These are phyloP conservation scores for Galagoides demidoff DNA, from an alignment of 2,797 vertebrate genomes.

Conservation along the genomic window DNA sequence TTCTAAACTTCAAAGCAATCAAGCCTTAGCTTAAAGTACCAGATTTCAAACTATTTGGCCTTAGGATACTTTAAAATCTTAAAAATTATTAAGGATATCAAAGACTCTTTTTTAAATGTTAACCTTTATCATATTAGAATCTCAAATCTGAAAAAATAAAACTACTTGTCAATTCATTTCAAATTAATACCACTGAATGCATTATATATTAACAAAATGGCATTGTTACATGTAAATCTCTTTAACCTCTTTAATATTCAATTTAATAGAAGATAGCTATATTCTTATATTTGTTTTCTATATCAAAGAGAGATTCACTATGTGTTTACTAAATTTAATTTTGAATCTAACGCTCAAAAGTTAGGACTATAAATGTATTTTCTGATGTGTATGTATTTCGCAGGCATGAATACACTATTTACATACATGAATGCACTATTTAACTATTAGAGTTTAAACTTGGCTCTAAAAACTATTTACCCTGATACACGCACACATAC, in stretches of 20 bases:
- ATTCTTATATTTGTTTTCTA: not conserved
- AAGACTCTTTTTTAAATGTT: not conserved
- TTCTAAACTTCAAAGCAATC: conserved; percentile 37
- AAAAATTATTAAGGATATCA: not conserved
- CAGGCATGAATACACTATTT: not conserved
- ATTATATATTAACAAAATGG: not conserved
- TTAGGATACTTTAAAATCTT: not conserved
- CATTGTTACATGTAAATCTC: not conserved
- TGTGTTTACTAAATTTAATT: conserved; percentile 36
- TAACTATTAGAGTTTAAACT: not conserved
- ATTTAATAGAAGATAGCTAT: not conserved
- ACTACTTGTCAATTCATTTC: conserved; percentile 10
- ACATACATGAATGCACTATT: not conserved
- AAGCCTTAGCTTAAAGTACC: not conserved
- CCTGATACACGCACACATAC: not conserved
- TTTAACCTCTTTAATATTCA: not conserved
- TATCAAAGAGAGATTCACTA: not conserved
- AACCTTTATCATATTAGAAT: not conserved
- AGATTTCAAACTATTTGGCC: not conserved
- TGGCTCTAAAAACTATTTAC: conserved; percentile 26
- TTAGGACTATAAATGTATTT: not conserved
- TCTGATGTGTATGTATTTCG: not conserved
- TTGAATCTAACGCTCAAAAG: not conserved
- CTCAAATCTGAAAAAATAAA: conserved; percentile 17
- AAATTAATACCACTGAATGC: not conserved